A percentile compares a stretch with the other conserved stretches of the same genome.
Conservation (phyloP, 2,113 vertebrate genomes). For the Cyprinodon brontotheroides region DNA sequence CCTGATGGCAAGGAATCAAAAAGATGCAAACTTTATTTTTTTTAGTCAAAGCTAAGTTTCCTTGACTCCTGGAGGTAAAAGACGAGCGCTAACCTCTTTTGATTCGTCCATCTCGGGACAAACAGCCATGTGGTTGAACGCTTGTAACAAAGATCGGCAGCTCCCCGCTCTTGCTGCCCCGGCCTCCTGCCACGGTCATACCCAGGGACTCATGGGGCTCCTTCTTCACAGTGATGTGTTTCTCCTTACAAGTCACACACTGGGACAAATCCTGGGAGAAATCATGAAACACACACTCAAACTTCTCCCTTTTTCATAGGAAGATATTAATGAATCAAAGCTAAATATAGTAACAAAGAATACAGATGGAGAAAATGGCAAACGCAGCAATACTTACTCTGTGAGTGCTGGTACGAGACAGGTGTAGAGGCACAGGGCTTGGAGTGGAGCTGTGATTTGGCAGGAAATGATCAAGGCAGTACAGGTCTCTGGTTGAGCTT, state of each 20-base stretch:
- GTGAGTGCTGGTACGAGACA: constrained; percentile 77
- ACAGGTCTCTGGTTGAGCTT: constrained; percentile 84
- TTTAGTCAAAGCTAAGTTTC: not conserved
- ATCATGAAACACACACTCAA: not conserved
- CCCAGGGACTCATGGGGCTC: constrained; percentile 95
- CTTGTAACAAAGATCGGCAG: constrained; percentile 98
- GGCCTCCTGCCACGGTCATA: constrained; percentile 97
- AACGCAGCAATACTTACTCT: constrained; percentile 66
- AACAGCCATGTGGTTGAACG: constrained; percentile 94
- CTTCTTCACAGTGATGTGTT: constrained; percentile 96
- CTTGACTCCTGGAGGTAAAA: too few relatives aligned
- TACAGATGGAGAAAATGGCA: not conserved
- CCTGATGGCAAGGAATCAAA: constrained; percentile 73
- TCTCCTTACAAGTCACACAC: constrained; percentile 95
- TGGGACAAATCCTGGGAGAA: constrained; percentile 89
- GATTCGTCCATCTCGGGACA: constrained; percentile 93
- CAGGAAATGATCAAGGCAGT: constrained; percentile 84
- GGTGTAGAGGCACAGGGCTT: constrained; percentile 74
- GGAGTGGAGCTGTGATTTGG: constrained; percentile 87
- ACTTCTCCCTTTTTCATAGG: not conserved
- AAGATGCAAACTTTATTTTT: not conserved
- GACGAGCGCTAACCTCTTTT: constrained; percentile 85
- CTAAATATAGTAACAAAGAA: not conserved
- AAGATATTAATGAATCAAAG: not conserved
- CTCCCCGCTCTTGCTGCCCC: constrained; percentile 96